A percentile compares a stretch with the other conserved stretches of the same genome.
phyloP scores from a whole-genome alignment of 2,113 vertebrate species.

The Rostratula benghalensis region DNA sequence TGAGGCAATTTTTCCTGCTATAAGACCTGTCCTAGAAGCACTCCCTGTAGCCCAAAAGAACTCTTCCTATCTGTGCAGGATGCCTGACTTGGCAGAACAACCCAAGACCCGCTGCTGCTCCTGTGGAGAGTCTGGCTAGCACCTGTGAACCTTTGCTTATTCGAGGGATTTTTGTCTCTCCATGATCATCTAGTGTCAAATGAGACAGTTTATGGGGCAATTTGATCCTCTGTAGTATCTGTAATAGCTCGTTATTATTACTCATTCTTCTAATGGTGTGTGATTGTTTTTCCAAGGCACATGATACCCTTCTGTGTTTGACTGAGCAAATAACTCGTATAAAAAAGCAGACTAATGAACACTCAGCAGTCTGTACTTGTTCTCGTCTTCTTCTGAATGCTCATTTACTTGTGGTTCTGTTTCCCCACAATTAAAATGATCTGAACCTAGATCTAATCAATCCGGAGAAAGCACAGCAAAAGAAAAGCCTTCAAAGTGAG shows the following conservation, averaged over 20 bases:
- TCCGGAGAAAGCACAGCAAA: not conserved
- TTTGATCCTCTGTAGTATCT: not conserved
- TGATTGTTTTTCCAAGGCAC: not conserved
- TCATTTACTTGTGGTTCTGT: not conserved
- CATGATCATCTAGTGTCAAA: not conserved
- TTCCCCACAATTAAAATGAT: not conserved
- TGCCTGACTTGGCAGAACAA: not conserved
- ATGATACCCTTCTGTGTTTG: not conserved
- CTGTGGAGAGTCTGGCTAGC: accelerated
- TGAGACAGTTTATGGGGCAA: not conserved
- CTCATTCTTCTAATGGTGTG: not conserved
- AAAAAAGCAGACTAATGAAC: not conserved
- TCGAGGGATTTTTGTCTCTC: not conserved
- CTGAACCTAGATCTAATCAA: not conserved
- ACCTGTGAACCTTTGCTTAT: not conserved
- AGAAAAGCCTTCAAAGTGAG: not conserved
- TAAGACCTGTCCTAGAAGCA: not conserved
- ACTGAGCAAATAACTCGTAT: not conserved
- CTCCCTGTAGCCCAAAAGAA: not conserved
- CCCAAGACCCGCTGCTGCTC: not conserved
- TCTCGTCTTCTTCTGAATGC: not conserved
- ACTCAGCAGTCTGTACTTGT: not conserved
- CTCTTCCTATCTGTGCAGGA: not conserved
- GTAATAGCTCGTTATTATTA: not conserved
- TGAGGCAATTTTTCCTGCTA: not conserved